Base-by-base conservation (phyloP, 2,888 invertebrate genomes). In the Pediacus dermestoides region DNA sequence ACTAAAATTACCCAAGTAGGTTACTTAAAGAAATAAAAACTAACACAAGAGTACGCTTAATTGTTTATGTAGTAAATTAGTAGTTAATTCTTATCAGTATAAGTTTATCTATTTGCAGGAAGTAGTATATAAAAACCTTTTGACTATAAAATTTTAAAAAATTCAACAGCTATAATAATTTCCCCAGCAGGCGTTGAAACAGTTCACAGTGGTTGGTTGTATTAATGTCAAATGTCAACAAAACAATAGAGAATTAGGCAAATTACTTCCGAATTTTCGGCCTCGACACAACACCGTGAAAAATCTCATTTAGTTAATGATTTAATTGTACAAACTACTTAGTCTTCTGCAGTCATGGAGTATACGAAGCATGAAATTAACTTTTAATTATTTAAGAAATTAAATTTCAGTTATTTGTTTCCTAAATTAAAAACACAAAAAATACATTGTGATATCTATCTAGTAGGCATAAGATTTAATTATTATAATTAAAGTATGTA, bases 281-380 rank as follows among this genome's bases (percentile, higher is more conserved):
- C 50, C 51, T 54, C 42, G 43, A 39, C 46, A 47, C 46, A 44
- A 38, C 44, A 56, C 57, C 58, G 51, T 60, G 55, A 61, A 64
- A 64, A 63, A 58, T 62, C 60, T 50, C 63, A 63, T 64, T 64
- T 60, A 56, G 49, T 53, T 62, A 60, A 62, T 58, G 57, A 60
- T 64, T 64, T 64, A 64, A 64, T 64, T 60, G 58, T 57, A 52
- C 50, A 53, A 52, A 50, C 45, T 47, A 50, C 46, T 52, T 47
- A 48, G 52, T 53, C 50, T 43, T 48, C 42, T 47, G 46, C 46
- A 57, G 60, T 62, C 62, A 57, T 50, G 61, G 48, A 51, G 36
- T 41, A 44, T 49, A 47, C 54, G 49, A 52, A 55, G 50, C 63
- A 57, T 63, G 61, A 64, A 64, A 64, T 64, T 64, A 64, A 61